Base-by-base conservation (phyloP, 64 coral and sea anemone species). In the Montipora efflorescens region DNA sequence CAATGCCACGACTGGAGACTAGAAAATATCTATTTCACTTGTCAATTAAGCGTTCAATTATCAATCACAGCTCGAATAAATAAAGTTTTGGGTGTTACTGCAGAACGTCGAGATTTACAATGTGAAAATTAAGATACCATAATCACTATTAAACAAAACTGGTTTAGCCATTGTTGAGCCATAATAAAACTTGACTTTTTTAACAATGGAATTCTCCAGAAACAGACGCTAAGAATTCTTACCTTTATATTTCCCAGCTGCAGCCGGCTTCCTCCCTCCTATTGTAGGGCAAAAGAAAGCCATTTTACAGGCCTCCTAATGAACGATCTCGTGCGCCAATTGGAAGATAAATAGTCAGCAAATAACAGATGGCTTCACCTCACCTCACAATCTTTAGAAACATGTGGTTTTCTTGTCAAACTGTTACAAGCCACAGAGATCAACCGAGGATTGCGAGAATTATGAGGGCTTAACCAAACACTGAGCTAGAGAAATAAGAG, bases 231-330 rank as follows among this genome's bases (percentile, higher is more conserved):
- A 8, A 78, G 49, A 59, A 61, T 61, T 69, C 82, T 8, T 72
- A 86, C 82, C 82, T 86, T 86, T 86, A 50, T 71, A 86, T 22
- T 86, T 67, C 2, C 82, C 82, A 5, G 82, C 62, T 19, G 36
- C 18, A 5, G 82, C 1, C 8, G 82, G 82, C 11, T 72, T 86
- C 47, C 82, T 71, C 5, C 82, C 82, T 21, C 16, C 67, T 16
- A 86, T 68, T 0, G 82, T 47, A 3, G 82, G 82, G 47, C 82
- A 86, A 70, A 86, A 86, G 66, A 86, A 86, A 71, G 82, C 82
- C 82, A 86, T 86, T 86, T 13, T 21, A 49, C 47, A 6, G 12
- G 52, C 5, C 11, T 44, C 18, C 4, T 48, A 48, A 13, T 71
- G 66, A 7, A 48, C 52, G 45, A 64, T 62, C 7, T 28, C 66